phyloP scores from a whole-genome alignment of 2,888 invertebrate genomes.

The Mimachlamys varia region DNA sequence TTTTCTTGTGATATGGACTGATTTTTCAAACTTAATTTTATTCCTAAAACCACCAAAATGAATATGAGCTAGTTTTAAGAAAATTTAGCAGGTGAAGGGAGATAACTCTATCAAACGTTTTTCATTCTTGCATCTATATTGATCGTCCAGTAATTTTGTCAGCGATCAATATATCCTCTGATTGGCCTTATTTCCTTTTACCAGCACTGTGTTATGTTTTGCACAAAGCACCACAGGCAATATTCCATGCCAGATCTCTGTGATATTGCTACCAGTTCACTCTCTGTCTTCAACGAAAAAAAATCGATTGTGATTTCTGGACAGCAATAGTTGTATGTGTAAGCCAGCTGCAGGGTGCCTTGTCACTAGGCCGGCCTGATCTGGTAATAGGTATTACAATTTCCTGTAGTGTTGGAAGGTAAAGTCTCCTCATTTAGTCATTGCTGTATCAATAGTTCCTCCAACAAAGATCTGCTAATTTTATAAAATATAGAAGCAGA shows the following conservation, averaged over 20 bases:
- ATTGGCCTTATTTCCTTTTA: not conserved
- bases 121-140: not conserved
- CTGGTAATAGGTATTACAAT: not conserved
- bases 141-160: not conserved
- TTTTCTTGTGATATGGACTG: too few species aligned
- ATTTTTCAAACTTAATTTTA: too few species aligned
- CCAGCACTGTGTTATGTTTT: not conserved
- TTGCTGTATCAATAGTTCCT: not conserved
- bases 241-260: not conserved
- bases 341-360: not conserved
- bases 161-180: not conserved
- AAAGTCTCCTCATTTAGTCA: slow-evolving; percentile 1
- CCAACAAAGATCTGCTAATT: not conserved
- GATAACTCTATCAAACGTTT: not conserved
- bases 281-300: not conserved
- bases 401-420: slow-evolving; percentile 1
- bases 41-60: too few species aligned
- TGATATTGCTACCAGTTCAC: not conserved
- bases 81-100: not conserved
- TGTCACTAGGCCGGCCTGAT: not conserved
- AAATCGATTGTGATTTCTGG: slow-evolving; percentile 7
- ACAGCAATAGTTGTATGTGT: not conserved
- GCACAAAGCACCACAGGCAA: not conserved
- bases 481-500: too few species aligned
- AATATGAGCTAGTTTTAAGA: too few species aligned